phyloP scores from a whole-genome alignment of 1,140 invertebrate genomes.

The Pseudachorutes palmiensis region DNA sequence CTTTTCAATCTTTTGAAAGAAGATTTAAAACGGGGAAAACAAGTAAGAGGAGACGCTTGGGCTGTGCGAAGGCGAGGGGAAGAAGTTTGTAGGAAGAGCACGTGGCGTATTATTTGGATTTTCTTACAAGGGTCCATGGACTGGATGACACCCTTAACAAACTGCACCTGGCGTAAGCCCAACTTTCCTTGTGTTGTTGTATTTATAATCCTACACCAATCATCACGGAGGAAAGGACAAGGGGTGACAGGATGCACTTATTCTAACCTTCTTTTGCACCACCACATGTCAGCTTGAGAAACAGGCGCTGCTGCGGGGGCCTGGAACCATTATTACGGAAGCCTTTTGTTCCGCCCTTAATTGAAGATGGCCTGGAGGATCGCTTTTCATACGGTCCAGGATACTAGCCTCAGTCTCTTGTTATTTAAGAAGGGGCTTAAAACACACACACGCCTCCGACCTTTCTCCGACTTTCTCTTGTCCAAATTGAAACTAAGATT shows the following conservation, averaged over 20 bases:
- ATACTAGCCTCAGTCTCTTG: too few relatives aligned
- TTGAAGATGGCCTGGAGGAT: too few relatives aligned
- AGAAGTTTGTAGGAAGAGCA: background rate
- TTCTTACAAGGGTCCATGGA: background rate
- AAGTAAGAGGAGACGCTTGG: background rate
- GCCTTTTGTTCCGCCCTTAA: too few relatives aligned
- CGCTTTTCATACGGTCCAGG: too few relatives aligned
- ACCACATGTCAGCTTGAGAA: slow-evolving; percentile 9
- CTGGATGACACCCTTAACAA: background rate
- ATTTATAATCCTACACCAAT: slow-evolving; percentile 11
- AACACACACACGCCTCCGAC: too few relatives aligned
- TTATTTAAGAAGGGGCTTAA: too few relatives aligned
- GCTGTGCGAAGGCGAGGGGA: background rate
- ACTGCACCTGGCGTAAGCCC: slow-evolving; percentile 10
- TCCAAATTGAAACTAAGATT: too few relatives aligned
- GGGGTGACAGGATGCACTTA: background rate
- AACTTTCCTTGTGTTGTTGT: background rate
- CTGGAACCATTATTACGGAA: too few relatives aligned
- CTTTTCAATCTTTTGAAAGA: background rate
- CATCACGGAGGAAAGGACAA: background rate
- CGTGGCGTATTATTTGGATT: background rate
- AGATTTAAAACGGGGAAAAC: background rate
- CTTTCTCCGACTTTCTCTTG: too few relatives aligned
- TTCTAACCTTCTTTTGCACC: background rate
- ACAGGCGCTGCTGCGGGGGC: too few relatives aligned